A percentile compares a stretch with the other conserved stretches of the same genome.
Conservation (phyloP, 2,888 invertebrate species). For the Zootermopsis nevadensis region DNA sequence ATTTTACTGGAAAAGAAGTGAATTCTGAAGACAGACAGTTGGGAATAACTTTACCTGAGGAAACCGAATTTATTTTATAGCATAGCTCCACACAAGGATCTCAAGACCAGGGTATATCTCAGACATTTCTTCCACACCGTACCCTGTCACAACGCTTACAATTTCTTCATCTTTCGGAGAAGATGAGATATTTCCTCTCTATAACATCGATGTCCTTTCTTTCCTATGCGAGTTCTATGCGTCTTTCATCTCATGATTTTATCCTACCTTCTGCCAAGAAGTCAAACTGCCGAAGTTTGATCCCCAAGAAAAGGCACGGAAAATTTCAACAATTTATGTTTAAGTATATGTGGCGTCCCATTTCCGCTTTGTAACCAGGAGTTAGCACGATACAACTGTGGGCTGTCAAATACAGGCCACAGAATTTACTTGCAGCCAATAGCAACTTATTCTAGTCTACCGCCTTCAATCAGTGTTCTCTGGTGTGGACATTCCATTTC, state of each 20-base stretch:
- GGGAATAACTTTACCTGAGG: background rate
- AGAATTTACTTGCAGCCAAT: background rate
- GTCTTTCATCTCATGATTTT: background rate
- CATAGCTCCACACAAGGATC: background rate
- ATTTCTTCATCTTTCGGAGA: background rate
- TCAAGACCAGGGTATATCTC: background rate
- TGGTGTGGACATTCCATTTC: too few species aligned
- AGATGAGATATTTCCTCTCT: background rate
- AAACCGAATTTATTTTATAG: background rate
- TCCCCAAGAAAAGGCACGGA: background rate
- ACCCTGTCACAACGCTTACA: conserved; percentile 4
- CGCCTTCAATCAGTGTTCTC: background rate
- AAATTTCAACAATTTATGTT: background rate
- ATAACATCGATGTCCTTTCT: background rate
- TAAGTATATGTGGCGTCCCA: background rate
- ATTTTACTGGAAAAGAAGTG: too few species aligned
- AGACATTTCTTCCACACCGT: conserved; percentile 25
- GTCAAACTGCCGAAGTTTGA: background rate
- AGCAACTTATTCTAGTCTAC: background rate
- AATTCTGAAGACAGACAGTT: too few species aligned
- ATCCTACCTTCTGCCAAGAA: background rate
- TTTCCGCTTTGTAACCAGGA: background rate
- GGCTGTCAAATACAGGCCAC: conserved; percentile 9
- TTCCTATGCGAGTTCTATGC: conserved; percentile 1
- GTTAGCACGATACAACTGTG: background rate